Conservation (phyloP, 2,797 vertebrate genomes). For the Sebastes baramenuke region DNA sequence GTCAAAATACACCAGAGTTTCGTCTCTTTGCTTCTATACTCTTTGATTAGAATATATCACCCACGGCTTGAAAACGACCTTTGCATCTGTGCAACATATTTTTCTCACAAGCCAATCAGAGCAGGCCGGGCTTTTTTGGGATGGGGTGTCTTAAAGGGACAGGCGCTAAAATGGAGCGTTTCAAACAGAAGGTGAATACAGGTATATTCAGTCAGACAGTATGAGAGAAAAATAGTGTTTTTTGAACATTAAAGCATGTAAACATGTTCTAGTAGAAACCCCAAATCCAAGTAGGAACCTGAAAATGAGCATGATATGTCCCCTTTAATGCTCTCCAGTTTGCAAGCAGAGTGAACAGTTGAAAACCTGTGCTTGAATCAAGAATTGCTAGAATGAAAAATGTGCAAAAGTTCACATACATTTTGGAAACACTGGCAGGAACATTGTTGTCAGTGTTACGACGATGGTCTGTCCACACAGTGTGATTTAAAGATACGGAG, state of each 20-base stretch:
- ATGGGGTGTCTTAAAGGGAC: too few species aligned
- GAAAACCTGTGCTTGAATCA: constrained; percentile 47
- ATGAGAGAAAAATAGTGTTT: neutral
- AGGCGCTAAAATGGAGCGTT: neutral
- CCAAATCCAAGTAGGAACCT: neutral
- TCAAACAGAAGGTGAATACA: neutral
- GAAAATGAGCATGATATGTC: neutral
- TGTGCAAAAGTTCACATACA: constrained; percentile 31
- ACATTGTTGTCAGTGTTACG: neutral
- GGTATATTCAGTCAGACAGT: neutral
- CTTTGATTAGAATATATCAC: too few species aligned
- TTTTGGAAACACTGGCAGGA: constrained; percentile 20
- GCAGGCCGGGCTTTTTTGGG: too few species aligned
- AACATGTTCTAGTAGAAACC: neutral
- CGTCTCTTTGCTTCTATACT: too few species aligned
- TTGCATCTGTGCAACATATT: too few species aligned
- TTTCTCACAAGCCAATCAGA: too few species aligned
- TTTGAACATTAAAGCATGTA: neutral
- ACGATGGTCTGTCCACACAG: neutral
- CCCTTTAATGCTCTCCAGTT: constrained; percentile 12
- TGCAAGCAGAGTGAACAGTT: constrained; percentile 33
- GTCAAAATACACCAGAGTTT: too few species aligned
- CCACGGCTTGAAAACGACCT: too few species aligned
- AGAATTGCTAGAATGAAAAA: constrained; percentile 22
- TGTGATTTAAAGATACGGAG: constrained; percentile 29